phyloP scores from a whole-genome alignment of 2,113 vertebrate genomes.

The Glaucidium brasilianum region DNA sequence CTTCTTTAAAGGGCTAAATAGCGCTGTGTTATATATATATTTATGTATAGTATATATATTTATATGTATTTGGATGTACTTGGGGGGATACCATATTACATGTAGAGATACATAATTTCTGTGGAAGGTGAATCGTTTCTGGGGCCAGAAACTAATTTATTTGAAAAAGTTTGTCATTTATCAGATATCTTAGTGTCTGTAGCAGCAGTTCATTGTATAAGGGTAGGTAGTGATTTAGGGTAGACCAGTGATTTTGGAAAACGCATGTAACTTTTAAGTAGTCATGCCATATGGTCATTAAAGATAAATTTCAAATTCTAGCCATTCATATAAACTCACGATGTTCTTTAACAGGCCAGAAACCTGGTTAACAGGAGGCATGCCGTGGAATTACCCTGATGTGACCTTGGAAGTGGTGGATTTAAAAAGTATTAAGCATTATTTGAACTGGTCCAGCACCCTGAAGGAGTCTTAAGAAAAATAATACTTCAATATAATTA shows the following conservation, averaged over 20 bases:
- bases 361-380: not conserved
- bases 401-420: slow-evolving; percentile 3
- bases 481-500: no score
- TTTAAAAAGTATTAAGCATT: slow-evolving; percentile 10
- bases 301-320: not conserved
- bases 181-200: not conserved
- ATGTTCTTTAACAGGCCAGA: not conserved
- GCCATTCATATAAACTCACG: not conserved
- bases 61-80: not conserved
- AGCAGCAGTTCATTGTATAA: not conserved
- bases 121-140: not conserved
- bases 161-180: not conserved
- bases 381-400: not conserved
- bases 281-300: not conserved
- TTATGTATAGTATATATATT: no score
- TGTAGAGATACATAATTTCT: not conserved
- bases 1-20: not conserved
- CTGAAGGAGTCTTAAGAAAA: not conserved
- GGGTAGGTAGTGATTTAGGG: not conserved
- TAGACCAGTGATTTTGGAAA: not conserved
- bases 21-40: not conserved
- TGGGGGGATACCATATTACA: not conserved
- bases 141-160: not conserved
- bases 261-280: not conserved
- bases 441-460: not conserved